These are phyloP conservation scores for Hypomesus transpacificus DNA, from an alignment of 2,113 vertebrate genomes.

Conservation along the genomic window DNA sequence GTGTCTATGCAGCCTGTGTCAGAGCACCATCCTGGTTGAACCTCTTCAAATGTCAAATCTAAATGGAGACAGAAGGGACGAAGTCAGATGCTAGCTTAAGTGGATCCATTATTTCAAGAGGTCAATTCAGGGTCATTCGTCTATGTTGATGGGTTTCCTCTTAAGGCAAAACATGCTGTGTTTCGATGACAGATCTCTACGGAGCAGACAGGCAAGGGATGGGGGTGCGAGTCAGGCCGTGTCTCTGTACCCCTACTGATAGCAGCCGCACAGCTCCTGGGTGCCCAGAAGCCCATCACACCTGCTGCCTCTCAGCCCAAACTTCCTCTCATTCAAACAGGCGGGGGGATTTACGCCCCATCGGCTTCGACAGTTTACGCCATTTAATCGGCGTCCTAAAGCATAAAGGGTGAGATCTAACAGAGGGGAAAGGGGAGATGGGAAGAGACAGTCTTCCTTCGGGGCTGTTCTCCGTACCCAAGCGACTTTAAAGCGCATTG, in stretches of 20 bases:
- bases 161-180: slow-evolving; percentile 1
- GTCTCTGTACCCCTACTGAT: no score
- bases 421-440: background rate
- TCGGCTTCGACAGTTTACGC: no score
- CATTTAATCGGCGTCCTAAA: background rate
- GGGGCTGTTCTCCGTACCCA: background rate
- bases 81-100: background rate
- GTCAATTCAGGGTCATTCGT: background rate
- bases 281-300: no score
- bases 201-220: background rate
- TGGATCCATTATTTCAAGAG: background rate
- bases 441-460: background rate
- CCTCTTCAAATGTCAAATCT: slow-evolving; percentile 4
- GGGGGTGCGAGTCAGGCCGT: no score
- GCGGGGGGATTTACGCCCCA: no score
- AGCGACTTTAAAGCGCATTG: slow-evolving; percentile 11
- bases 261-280: no score
- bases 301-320: no score
- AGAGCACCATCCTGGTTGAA: background rate
- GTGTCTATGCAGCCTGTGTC: background rate
- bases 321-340: no score
- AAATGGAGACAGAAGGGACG: background rate
- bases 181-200: background rate
- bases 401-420: background rate
- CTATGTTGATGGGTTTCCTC: background rate